These are phyloP conservation scores for Diabrotica balteata DNA, from an alignment of 2,888 invertebrate species.

Conservation along the genomic window DNA sequence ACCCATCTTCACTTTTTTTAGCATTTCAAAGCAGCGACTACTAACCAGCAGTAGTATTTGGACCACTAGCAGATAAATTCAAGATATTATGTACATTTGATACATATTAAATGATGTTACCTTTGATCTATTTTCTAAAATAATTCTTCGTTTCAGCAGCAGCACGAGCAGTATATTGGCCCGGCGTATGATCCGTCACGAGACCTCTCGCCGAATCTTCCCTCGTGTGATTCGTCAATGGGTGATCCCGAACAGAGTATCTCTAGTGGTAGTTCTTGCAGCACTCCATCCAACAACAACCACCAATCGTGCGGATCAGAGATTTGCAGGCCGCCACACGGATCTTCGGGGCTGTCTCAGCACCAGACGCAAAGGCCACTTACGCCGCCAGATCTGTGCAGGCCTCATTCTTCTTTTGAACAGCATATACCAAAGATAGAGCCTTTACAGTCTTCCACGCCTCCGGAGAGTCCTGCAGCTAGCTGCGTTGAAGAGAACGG, in stretches of 20 bases:
- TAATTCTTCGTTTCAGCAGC: slow-evolving; percentile 67
- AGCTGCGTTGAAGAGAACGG: slow-evolving; percentile 49
- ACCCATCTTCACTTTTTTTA: too few species aligned
- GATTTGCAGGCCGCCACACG: slow-evolving; percentile 55
- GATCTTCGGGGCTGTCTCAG: slow-evolving; percentile 34
- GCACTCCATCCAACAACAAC: slow-evolving; percentile 66
- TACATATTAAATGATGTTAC: too few species aligned
- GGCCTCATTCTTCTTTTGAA: slow-evolving; percentile 59
- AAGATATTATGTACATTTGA: too few species aligned
- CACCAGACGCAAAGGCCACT: slow-evolving; percentile 33
- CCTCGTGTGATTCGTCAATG: slow-evolving; percentile 67
- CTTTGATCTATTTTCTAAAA: too few species aligned
- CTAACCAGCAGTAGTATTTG: too few species aligned
- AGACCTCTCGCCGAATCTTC: slow-evolving; percentile 77
- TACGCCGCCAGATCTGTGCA: slow-evolving; percentile 42
- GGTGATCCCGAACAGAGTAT: slow-evolving; percentile 65
- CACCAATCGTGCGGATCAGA: slow-evolving; percentile 62
- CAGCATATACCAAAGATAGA: slow-evolving; percentile 65
- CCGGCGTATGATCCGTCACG: slow-evolving; percentile 75
- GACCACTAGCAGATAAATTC: too few species aligned
- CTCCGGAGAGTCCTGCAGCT: slow-evolving; percentile 60
- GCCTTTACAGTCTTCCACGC: slow-evolving; percentile 62
- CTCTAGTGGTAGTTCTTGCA: slow-evolving; percentile 66
- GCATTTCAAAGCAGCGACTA: too few species aligned
- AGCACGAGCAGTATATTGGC: slow-evolving; percentile 70